Base-by-base conservation (phyloP, 2,888 invertebrate species). In the Oxyscelio sp. region DNA sequence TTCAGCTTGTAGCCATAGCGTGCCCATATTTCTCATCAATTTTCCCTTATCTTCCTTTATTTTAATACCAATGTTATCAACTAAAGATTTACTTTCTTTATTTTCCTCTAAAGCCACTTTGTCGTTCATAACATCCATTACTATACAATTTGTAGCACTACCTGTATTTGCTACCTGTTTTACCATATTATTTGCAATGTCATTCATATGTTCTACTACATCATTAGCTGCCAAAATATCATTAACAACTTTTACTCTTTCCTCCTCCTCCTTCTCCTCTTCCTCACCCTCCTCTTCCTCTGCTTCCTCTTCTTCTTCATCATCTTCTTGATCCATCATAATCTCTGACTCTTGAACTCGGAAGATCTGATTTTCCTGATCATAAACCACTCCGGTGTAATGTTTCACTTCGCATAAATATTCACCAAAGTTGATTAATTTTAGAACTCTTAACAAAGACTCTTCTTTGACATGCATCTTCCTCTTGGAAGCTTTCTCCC, bases 1-100 rank as follows among this genome's bases (percentile, higher is more conserved):
- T 93, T 98, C 98, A 5, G 98, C 97, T 89, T 97, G 96, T 70
- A 99, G 95, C 97, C 99, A 98, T 75, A 99, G 95, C 89, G 97
- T 97, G 2, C 98, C 98, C 96, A 99, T 97, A 66, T 98, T 97
- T 84, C 97, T 96, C 95, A 97, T 97, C 85, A 97, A 93, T 80
- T 96, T 96, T 59, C 96, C 95, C 73, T 92, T 92, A 54, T 93
- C 92, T 4, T 80, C 77, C 17, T 85, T 61, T 8, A 52, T 45
- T 8, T 78, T 78, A 17, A 22, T 22, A 6, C 1, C 43, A 45
- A 5, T 74, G n/a, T 63, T 63, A 15, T 3, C 21, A 21, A 38
- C 15, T 0, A 3, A 5, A 13, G 58, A 17, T 13, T 59, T 50
- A 3, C 17, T 65, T 9, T 71, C 65, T 15, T 80, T 71, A 0